Conservation (phyloP, 2,888 invertebrate genomes). For the Drosophila rubida region DNA sequence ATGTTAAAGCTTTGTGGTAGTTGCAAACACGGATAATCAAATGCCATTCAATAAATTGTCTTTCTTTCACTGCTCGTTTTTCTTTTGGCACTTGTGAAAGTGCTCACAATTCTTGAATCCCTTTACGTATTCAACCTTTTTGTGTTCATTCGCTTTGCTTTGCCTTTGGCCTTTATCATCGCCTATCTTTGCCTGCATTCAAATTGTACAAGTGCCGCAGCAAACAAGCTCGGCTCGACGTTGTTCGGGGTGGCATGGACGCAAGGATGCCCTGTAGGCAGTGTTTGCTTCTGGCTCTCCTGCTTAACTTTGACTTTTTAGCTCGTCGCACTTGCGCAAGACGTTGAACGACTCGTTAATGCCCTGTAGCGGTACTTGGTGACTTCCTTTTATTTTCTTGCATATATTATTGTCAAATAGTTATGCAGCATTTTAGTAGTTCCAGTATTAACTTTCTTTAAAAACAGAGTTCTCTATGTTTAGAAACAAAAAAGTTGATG, state of each 20-base stretch:
- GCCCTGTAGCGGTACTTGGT: too few relatives aligned
- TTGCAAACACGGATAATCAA: constrained; percentile 4
- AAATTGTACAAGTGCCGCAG: constrained; percentile 15
- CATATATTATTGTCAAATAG: too few relatives aligned
- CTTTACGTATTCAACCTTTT: constrained; percentile 20
- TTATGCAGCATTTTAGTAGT: too few relatives aligned
- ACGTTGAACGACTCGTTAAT: background rate
- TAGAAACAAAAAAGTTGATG: too few relatives aligned
- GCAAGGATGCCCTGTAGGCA: background rate
- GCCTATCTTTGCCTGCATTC: constrained; percentile 18
- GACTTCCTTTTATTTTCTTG: too few relatives aligned
- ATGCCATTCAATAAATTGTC: constrained; percentile 4
- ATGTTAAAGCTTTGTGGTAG: background rate
- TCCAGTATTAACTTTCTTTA: too few relatives aligned
- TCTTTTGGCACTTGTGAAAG: constrained; percentile 21
- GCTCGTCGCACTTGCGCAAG: background rate
- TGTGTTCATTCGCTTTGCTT: constrained; percentile 26
- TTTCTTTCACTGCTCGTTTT: background rate
- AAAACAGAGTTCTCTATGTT: too few relatives aligned
- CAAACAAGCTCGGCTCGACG: constrained; percentile 6
- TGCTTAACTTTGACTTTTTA: background rate
- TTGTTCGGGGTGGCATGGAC: background rate
- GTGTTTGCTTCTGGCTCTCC: background rate
- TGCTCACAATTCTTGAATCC: constrained; percentile 14
- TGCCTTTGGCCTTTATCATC: constrained; percentile 22